Evolutionary conservation across 2,888 invertebrate genomes (phyloP), one percentile per base, ranked within the genome.

Genomic region (Latrodectus hesperus): DNA sequence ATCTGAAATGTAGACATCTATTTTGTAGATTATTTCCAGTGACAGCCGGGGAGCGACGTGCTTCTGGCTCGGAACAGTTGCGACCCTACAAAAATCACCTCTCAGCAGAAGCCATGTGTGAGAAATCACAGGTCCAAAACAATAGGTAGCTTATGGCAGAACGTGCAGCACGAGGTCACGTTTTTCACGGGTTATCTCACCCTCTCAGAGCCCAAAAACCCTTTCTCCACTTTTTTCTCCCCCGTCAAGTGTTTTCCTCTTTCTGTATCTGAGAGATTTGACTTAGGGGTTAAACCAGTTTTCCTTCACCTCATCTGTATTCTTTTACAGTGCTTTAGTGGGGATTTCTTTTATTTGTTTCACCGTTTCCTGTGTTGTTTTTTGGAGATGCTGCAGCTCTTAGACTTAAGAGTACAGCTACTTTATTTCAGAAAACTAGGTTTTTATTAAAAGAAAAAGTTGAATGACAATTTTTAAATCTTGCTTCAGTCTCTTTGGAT

Each of bases 171-270:
- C 53, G 11, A 12, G 78, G 73, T 84, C 84, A 84, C 84, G 84
- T 84, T 72, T 72, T 84, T 78, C 84, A 84, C 84, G 84, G 78
- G 78, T 64, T 84, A 84, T 84, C 84, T 78, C 70, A 65, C 77
- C 65, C 78, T 38, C 77, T 65, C 67, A 73, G 73, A 53, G 76
- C 26, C 22, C 16, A 60, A 73, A 73, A 55, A 22, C 26, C 70
- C 65, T 52, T 52, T 70, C 60, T 68, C 22, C 17, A 17, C 26
- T 75, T 14, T 53, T 26, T 14, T 22, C 16, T 9, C 14, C 52
- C 11, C 22, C 60, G 26, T 70, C 49, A 22, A 22, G 17, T 75
- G 73, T 22, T 38, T 9, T n/a, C 53, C 12, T 14, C 60, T 60
- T 70, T 22, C 22, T 22, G 17, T 75, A 65, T 52, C 26, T 38